Percentiles rank a stretch among this genome's conserved stretches.
Evolutionary conservation across 1,140 invertebrate genomes (phyloP).

Genomic region (Orchestia grillus): DNA sequence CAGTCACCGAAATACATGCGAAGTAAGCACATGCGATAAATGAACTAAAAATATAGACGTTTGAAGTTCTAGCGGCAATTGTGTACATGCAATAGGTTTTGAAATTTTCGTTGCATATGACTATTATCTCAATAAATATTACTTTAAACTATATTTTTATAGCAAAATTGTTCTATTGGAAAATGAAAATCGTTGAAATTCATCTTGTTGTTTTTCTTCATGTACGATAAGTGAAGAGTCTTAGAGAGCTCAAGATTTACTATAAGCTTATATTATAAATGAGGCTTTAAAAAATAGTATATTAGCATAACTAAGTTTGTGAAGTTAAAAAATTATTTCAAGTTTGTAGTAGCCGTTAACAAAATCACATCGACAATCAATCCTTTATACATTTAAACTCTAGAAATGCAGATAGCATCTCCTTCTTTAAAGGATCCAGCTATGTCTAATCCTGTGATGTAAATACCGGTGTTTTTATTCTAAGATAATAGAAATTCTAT

Average conservation of each 20-base stretch:
- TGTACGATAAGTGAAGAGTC: too few relatives aligned
- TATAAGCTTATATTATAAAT: too few relatives aligned
- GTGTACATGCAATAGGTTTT: not conserved
- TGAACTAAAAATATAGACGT: not conserved
- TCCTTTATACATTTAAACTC: not conserved
- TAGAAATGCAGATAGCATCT: not conserved
- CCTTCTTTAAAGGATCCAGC: not conserved
- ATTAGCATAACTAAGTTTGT: too few relatives aligned
- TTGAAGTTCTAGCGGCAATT: not conserved
- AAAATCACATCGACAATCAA: not conserved
- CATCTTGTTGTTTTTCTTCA: too few relatives aligned
- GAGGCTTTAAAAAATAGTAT: too few relatives aligned
- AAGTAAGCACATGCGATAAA: conserved; percentile 36
- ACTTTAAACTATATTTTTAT: not conserved
- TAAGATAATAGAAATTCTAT: too few relatives aligned
- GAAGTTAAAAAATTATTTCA: too few relatives aligned
- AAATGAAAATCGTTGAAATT: not conserved
- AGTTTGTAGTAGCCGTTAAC: not conserved
- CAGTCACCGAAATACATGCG: conserved; percentile 33
- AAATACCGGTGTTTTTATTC: too few relatives aligned
- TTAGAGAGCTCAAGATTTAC: too few relatives aligned
- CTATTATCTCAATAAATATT: not conserved
- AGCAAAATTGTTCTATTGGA: not conserved
- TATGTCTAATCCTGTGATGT: not conserved
- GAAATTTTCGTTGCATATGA: too few relatives aligned